Evolutionary conservation across 2,113 vertebrate genomes (phyloP).

Genomic region (Chiloscyllium plagiosum): DNA sequence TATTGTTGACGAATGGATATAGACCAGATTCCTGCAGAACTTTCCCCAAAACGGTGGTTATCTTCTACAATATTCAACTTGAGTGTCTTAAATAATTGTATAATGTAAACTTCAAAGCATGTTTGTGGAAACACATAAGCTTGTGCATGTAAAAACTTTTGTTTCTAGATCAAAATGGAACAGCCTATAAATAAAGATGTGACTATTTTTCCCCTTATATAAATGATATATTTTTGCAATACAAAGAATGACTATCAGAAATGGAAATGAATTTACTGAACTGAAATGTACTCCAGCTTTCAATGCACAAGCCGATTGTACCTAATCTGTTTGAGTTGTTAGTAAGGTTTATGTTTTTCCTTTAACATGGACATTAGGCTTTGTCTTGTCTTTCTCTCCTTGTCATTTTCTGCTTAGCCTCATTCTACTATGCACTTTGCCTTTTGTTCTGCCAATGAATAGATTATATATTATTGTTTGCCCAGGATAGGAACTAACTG

Average conservation of each 20-base stretch:
- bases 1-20: not conserved
- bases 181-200: slow-evolving; percentile 17
- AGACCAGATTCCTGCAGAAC: not conserved
- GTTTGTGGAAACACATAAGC: not conserved
- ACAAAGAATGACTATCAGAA: not conserved
- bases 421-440: not conserved
- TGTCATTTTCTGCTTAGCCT: not conserved
- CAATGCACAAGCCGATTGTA: not conserved
- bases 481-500: not conserved
- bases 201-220: slow-evolving; percentile 29
- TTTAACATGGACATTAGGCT: not conserved
- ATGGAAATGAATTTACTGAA: not conserved
- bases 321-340: not conserved
- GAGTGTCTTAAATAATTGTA: not conserved
- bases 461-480: too few relatives aligned
- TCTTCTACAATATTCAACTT: not conserved
- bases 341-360: not conserved
- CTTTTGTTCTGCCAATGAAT: not conserved
- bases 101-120: slow-evolving; percentile 14
- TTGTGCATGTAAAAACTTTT: slow-evolving; percentile 15
- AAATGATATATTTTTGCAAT: slow-evolving; percentile 35
- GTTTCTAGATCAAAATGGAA: slow-evolving; percentile 13
- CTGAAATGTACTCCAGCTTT: not conserved
- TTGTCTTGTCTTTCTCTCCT: not conserved
- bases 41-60: not conserved